phyloP scores from a whole-genome alignment of 2,888 invertebrate genomes.

The Meandrusa payeni region DNA sequence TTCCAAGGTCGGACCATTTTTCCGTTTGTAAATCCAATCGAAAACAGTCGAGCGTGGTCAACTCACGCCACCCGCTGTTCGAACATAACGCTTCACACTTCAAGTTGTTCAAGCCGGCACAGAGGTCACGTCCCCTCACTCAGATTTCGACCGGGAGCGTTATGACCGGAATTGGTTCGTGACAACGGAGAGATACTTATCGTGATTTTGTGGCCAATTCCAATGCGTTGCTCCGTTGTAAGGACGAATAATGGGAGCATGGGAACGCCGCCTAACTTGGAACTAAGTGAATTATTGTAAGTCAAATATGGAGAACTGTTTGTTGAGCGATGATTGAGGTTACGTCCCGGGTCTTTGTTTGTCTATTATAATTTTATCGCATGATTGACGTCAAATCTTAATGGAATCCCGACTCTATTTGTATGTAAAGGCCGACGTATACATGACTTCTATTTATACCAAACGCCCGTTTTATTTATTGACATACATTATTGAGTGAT shows the following conservation, averaged over 20 bases:
- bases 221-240: conserved; percentile 65
- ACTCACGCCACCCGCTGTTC: conserved; percentile 68
- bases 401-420: conserved; percentile 32
- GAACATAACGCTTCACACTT: conserved; percentile 75
- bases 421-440: conserved; percentile 22
- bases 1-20: conserved; percentile 52
- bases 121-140: conserved; percentile 78
- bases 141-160: conserved; percentile 72
- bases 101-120: conserved; percentile 54
- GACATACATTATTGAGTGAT: too few relatives aligned
- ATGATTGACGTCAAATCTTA: conserved; percentile 42
- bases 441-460: too few relatives aligned
- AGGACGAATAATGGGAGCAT: conserved; percentile 72
- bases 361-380: conserved; percentile 42
- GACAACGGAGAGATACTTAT: conserved; percentile 76
- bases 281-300: conserved; percentile 68
- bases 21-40: conserved; percentile 54
- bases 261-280: conserved; percentile 61
- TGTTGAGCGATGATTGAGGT: conserved; percentile 49
- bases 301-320: conserved; percentile 68
- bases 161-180: conserved; percentile 74
- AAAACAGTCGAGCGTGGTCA: conserved; percentile 52
- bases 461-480: too few relatives aligned
- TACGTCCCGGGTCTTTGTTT: conserved; percentile 30
- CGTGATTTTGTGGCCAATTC: conserved; percentile 78